Conservation (phyloP, 2,113 vertebrate genomes). For the Scytalopus superciliaris region DNA sequence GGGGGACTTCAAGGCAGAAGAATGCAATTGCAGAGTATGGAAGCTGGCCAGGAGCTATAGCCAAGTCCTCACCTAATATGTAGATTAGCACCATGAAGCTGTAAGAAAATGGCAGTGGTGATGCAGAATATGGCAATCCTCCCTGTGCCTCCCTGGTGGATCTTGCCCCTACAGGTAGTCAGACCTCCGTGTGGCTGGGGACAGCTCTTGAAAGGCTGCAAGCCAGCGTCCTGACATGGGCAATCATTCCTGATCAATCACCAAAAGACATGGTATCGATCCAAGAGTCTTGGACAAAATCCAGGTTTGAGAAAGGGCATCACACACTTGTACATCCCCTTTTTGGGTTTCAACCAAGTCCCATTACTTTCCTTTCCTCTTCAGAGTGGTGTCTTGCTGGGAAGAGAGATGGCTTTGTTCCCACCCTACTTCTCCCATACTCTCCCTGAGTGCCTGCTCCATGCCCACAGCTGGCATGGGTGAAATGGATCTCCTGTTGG, state of each 20-base stretch:
- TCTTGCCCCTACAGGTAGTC: rapidly evolving
- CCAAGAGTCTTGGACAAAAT: background rate
- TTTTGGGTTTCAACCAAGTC: background rate
- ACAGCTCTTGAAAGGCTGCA: background rate
- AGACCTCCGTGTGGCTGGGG: background rate
- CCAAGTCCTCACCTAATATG: background rate
- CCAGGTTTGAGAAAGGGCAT: background rate
- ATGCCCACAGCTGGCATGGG: background rate
- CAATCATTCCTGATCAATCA: background rate
- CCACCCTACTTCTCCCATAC: background rate
- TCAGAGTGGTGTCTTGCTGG: background rate
- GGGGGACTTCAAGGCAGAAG: background rate
- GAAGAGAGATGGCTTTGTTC: background rate
- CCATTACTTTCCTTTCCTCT: background rate
- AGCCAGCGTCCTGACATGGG: background rate
- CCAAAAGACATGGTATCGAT: background rate
- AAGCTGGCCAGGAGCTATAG: background rate
- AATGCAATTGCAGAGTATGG: background rate
- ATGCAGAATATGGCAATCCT: background rate
- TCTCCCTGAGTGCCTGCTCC: background rate
- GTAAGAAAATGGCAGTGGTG: background rate
- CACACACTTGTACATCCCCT: background rate
- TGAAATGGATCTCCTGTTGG: background rate
- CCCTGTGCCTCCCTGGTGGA: background rate
- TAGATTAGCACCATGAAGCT: background rate